A percentile compares a stretch with the other conserved stretches of the same genome.
Evolutionary conservation across 2,113 vertebrate species (phyloP).

Genomic region (Azemiops feae): DNA sequence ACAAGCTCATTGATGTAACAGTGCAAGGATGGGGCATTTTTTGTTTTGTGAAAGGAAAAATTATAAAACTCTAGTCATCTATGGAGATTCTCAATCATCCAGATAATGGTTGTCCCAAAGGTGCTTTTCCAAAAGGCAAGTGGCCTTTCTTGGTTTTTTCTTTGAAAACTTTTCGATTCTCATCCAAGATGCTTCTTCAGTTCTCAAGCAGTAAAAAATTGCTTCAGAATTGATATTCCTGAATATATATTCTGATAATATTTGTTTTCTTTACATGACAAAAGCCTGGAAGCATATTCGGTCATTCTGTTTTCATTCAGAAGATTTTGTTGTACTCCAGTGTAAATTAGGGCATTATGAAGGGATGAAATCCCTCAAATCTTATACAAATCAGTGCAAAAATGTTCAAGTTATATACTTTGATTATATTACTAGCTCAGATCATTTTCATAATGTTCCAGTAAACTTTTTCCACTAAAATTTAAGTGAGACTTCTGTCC

Average conservation of each 20-base stretch:
- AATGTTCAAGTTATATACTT: neutral
- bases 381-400: neutral
- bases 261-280: neutral
- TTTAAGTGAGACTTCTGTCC: neutral
- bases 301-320: conserved; percentile 1
- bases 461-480: neutral
- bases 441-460: neutral
- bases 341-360: neutral
- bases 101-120: neutral
- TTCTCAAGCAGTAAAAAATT: neutral
- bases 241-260: neutral
- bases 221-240: neutral
- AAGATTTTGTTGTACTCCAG: neutral
- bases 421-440: neutral
- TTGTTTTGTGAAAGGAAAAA: neutral
- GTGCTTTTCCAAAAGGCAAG: no score
- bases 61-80: neutral
- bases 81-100: neutral
- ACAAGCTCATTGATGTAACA: neutral
- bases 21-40: neutral
- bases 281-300: neutral
- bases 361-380: neutral
- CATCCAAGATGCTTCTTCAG: no score
- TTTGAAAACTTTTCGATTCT: no score
- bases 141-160: no score